Evolutionary conservation across 1,140 invertebrate genomes (phyloP).

Genomic region (Manduca sexta): DNA sequence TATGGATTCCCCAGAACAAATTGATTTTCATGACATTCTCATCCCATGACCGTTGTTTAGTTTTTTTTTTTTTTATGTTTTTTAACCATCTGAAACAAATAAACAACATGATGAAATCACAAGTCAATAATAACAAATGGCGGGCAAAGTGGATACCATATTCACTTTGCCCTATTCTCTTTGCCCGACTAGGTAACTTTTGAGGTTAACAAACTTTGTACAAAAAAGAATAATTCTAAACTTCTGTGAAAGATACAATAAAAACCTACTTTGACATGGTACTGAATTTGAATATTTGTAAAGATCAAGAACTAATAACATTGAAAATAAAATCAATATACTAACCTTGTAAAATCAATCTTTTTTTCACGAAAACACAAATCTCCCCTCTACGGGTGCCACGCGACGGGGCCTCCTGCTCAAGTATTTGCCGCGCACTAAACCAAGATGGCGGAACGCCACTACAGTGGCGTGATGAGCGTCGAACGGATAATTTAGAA

Average conservation of each 20-base stretch:
- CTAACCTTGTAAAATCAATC: slow-evolving; percentile 25
- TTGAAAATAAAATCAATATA: slow-evolving; percentile 21
- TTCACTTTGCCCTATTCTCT: too few species aligned
- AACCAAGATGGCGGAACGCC: slow-evolving; percentile 21
- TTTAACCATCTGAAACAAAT: slow-evolving; percentile 19
- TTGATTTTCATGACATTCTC: slow-evolving; percentile 18
- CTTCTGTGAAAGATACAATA: slow-evolving; percentile 22
- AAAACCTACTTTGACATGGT: slow-evolving; percentile 25
- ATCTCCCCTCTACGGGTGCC: slow-evolving; percentile 13
- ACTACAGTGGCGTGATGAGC: slow-evolving; percentile 14
- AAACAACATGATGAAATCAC: too few species aligned
- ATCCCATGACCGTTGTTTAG: slow-evolving; percentile 9
- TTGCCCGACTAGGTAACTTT: slow-evolving; percentile 17
- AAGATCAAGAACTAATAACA: slow-evolving; percentile 26
- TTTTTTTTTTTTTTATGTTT: slow-evolving; percentile 17
- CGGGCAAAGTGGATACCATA: slow-evolving; percentile 20
- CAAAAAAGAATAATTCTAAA: slow-evolving; percentile 23
- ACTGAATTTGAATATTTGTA: slow-evolving; percentile 22
- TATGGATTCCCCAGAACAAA: slow-evolving; percentile 29
- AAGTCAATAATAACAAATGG: slow-evolving; percentile 16
- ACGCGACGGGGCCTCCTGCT: slow-evolving; percentile 15
- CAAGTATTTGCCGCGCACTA: slow-evolving; percentile 20
- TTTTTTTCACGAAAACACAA: slow-evolving; percentile 25
- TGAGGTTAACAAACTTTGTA: slow-evolving; percentile 19
- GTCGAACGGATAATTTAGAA: slow-evolving; percentile 17